A percentile compares a stretch with the other conserved stretches of the same genome.
These are phyloP conservation scores for Spodoptera frugiperda DNA, from an alignment of 1,140 invertebrate species.

Conservation along the genomic window DNA sequence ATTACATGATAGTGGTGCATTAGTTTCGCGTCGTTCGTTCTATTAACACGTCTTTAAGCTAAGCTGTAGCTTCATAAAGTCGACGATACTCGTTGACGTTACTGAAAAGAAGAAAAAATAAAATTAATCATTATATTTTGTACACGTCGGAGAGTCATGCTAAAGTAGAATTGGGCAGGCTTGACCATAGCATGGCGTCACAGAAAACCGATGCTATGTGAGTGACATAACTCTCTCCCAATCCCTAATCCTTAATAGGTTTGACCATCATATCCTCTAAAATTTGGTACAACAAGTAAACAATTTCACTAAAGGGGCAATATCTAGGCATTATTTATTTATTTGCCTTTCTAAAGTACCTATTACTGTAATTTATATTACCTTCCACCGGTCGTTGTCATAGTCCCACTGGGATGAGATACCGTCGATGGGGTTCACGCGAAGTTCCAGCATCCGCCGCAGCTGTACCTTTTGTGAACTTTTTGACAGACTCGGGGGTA, in stretches of 20 bases:
- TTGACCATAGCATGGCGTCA: no score
- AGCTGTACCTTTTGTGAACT: slow-evolving; percentile 92
- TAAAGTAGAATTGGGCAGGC: not conserved
- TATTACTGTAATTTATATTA: slow-evolving; percentile 27
- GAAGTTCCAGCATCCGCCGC: slow-evolving; percentile 92
- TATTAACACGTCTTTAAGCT: not conserved
- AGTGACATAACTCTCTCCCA: no score
- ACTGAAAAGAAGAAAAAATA: slow-evolving; percentile 1
- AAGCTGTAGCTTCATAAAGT: slow-evolving; percentile 2
- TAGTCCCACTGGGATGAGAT: slow-evolving; percentile 90
- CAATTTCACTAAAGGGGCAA: no score
- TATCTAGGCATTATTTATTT: no score
- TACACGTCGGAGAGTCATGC: not conserved
- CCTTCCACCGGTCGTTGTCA: slow-evolving; percentile 89
- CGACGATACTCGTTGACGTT: not conserved
- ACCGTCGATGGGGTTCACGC: slow-evolving; percentile 93
- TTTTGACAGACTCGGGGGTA: slow-evolving; percentile 90
- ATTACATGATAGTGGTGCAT: not conserved
- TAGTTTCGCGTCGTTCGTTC: not conserved
- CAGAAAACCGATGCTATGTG: no score
- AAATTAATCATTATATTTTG: not conserved
- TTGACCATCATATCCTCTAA: no score
- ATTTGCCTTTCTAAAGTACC: no score
- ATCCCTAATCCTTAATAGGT: no score
- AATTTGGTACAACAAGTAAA: no score